Evolutionary conservation across 2,113 vertebrate genomes (phyloP).

Genomic region (Philantomba maxwellii): DNA sequence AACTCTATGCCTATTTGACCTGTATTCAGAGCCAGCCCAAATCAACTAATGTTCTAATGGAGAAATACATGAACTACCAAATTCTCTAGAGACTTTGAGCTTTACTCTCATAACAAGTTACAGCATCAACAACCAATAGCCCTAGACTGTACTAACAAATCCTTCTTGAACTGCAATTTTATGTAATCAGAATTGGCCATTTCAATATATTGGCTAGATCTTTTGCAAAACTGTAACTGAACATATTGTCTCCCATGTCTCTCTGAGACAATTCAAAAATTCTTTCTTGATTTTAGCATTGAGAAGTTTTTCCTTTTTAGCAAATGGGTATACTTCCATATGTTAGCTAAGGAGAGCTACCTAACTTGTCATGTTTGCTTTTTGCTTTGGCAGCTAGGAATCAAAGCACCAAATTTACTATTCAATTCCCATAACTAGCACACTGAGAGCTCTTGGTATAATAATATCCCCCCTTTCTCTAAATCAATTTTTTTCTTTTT

Average conservation of each 20-base stretch:
- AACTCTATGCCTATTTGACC: background rate
- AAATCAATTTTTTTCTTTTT: background rate
- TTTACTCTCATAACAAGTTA: slow-evolving; percentile 1
- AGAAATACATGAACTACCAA: background rate
- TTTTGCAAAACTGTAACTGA: slow-evolving; percentile 5
- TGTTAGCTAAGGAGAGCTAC: background rate
- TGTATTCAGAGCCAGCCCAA: background rate
- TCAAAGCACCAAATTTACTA: slow-evolving; percentile 14
- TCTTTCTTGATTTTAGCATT: background rate
- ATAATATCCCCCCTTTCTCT: background rate
- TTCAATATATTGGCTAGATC: slow-evolving; percentile 26
- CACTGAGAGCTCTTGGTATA: background rate
- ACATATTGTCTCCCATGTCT: background rate
- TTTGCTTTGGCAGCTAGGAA: slow-evolving; percentile 16
- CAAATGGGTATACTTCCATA: background rate
- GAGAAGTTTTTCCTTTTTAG: background rate
- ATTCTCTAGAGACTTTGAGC: background rate
- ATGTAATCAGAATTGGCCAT: slow-evolving; percentile 5
- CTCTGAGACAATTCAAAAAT: background rate
- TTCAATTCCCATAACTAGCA: background rate
- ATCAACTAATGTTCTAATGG: background rate
- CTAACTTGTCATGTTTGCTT: background rate
- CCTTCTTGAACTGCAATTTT: slow-evolving; percentile 36
- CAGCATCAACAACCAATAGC: background rate
- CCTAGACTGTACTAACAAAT: slow-evolving; percentile 14